Evolutionary conservation across 2,113 vertebrate species (phyloP).

Genomic region (Salminus brasiliensis): DNA sequence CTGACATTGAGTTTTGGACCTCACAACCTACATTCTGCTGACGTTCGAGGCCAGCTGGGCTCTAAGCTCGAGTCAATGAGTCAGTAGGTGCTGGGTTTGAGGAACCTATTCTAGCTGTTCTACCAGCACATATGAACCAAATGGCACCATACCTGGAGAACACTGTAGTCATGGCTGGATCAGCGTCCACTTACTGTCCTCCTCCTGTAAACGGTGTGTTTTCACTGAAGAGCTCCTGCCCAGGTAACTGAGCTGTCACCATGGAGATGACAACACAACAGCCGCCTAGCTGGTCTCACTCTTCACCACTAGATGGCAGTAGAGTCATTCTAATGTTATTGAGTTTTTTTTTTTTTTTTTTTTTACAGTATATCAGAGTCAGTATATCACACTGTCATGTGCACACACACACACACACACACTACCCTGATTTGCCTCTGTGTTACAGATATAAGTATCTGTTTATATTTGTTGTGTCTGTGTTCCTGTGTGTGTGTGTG

Average conservation of each 20-base stretch:
- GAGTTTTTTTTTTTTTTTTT: too few relatives aligned
- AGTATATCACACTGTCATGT: neutral
- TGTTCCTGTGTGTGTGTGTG: neutral
- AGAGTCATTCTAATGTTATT: constrained; percentile 38
- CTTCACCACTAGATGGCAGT: constrained; percentile 68
- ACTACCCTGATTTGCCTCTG: neutral
- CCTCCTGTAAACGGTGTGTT: neutral
- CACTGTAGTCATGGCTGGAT: constrained; percentile 63
- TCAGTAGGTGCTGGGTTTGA: too few relatives aligned
- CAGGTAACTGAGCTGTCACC: constrained; percentile 59
- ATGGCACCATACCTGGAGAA: constrained; percentile 63
- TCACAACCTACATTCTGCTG: too few relatives aligned
- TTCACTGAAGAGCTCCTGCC: constrained; percentile 45
- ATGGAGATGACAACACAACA: constrained; percentile 63
- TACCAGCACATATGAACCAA: neutral
- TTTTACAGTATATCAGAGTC: too few relatives aligned
- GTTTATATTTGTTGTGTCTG: constrained; percentile 20
- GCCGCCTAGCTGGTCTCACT: neutral
- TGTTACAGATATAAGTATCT: constrained; percentile 9
- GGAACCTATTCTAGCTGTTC: too few relatives aligned
- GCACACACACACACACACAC: neutral
- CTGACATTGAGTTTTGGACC: too few relatives aligned
- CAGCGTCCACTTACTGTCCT: neutral
- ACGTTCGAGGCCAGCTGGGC: too few relatives aligned
- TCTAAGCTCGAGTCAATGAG: too few relatives aligned